Base-by-base conservation (phyloP, 1,140 invertebrate species). In the Campodea augens region DNA sequence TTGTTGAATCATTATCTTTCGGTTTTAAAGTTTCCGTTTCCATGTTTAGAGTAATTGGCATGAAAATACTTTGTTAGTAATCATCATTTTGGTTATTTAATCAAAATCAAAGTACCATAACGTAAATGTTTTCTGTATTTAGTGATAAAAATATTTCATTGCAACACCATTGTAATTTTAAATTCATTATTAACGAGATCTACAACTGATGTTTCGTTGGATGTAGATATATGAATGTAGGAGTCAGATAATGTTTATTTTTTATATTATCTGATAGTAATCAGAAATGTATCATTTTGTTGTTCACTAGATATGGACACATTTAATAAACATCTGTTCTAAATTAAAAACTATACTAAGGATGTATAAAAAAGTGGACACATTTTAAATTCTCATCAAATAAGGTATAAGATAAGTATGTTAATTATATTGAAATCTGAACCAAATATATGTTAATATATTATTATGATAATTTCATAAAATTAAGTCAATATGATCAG, bases 101-200 rank as follows among this genome's bases (percentile, higher is more conserved):
- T 38, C 20, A 22, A 29, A 25, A 45, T 46, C 24, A 39, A 4
- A 25, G 5, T 15, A 44, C 12, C 29, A 25, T 22, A 32, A 37
- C 22, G n/a, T 43, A 22, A 41, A 39, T 25, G 15, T 37, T 38
- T 32, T 12, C 15, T 20, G 10, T 19, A n/a, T n/a, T 18, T 42
- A 19, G 22, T 13, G 13, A 23, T n/a, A 18, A 18, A n/a, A 41
- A 22, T 18, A 41, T 22, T 22, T 41, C 24, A 21, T 23, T 25
- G n/a, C 15, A 41, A 41, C 13, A 23, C 13, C 20, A 18, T 21
- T 41, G 24, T n/a, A 41, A 18, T 41, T 41, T 21, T 18, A 22
- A n/a, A 38, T 20, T 20, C 15, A 38, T 38, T 18, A 38, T 20
- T 18, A 38, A 18, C 20, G 15, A 38, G 15, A 38, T 20, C 20